A percentile compares a stretch with the other conserved stretches of the same genome.
These are phyloP conservation scores for Sericinus montela DNA, from an alignment of 2,888 invertebrate genomes.

Conservation along the genomic window DNA sequence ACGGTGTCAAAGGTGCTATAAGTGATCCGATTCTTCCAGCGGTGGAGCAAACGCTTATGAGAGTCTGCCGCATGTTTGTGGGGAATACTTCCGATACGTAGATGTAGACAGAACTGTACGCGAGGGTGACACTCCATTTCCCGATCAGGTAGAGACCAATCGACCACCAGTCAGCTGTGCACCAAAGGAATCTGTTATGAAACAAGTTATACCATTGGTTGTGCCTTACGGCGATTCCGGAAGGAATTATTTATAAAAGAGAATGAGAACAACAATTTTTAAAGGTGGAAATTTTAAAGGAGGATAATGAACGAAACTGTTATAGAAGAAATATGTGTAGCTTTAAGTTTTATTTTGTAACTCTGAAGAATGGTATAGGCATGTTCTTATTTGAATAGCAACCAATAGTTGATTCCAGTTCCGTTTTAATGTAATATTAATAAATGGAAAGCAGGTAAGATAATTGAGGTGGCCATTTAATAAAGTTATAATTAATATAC, in stretches of 20 bases:
- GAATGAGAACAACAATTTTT: not conserved
- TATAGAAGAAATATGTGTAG: no score
- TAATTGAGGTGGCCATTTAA: no score
- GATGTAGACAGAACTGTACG: conserved; percentile 83
- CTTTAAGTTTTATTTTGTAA: no score
- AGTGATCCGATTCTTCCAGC: conserved; percentile 83
- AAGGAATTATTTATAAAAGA: not conserved
- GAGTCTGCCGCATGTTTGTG: conserved; percentile 82
- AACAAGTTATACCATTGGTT: conserved; percentile 2
- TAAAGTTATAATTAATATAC: no score
- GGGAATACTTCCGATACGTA: conserved; percentile 85
- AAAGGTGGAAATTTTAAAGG: no score
- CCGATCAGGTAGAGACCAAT: conserved; percentile 81
- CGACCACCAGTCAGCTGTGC: conserved; percentile 72
- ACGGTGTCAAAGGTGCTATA: conserved; percentile 82
- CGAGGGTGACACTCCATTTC: conserved; percentile 83
- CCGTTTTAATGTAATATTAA: no score
- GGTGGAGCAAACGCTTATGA: conserved; percentile 83
- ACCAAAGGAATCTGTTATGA: conserved; percentile 34
- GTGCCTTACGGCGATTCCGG: not conserved
- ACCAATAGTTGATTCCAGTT: no score
- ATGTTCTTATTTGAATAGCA: no score
- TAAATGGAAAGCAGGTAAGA: no score
- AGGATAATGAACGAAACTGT: no score
- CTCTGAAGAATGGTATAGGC: no score